Evolutionary conservation across 2,113 vertebrate species (phyloP).

Genomic region (Chaetodon auriga): DNA sequence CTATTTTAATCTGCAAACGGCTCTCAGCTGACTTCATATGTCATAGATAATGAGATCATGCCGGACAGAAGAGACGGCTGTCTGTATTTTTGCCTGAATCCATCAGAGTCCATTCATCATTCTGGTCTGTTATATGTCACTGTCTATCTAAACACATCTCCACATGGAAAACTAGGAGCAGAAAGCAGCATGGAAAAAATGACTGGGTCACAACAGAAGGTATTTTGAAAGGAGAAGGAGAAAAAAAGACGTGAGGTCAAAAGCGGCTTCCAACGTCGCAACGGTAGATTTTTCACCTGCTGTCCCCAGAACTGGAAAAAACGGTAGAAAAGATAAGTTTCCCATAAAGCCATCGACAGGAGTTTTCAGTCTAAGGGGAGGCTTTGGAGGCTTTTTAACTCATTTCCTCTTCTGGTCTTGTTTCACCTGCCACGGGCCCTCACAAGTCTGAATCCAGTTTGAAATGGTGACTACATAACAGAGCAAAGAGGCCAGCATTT

Average conservation of each 20-base stretch:
- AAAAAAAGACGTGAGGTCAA: slow-evolving; percentile 37
- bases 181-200: slow-evolving; percentile 71
- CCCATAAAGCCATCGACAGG: background rate
- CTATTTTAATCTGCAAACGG: slow-evolving; percentile 33
- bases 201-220: slow-evolving; percentile 59
- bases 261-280: slow-evolving; percentile 19
- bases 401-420: slow-evolving; percentile 2
- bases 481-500: slow-evolving; percentile 7
- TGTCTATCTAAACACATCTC: slow-evolving; percentile 69
- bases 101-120: slow-evolving; percentile 64
- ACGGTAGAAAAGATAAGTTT: slow-evolving; percentile 21
- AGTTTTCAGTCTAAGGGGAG: slow-evolving; percentile 13
- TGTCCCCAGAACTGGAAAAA: slow-evolving; percentile 16
- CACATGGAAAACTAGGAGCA: slow-evolving; percentile 67
- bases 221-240: slow-evolving; percentile 53
- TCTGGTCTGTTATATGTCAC: slow-evolving; percentile 65
- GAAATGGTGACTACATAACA: slow-evolving; percentile 35
- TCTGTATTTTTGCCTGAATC: slow-evolving; percentile 60
- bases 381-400: background rate
- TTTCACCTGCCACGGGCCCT: slow-evolving; percentile 37
- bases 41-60: slow-evolving; percentile 67
- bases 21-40: slow-evolving; percentile 54
- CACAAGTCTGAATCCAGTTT: slow-evolving; percentile 18
- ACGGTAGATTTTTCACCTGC: slow-evolving; percentile 29
- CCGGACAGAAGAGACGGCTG: slow-evolving; percentile 39